Base-by-base conservation (phyloP, 2,888 invertebrate species). In the Leuctra nigra region DNA sequence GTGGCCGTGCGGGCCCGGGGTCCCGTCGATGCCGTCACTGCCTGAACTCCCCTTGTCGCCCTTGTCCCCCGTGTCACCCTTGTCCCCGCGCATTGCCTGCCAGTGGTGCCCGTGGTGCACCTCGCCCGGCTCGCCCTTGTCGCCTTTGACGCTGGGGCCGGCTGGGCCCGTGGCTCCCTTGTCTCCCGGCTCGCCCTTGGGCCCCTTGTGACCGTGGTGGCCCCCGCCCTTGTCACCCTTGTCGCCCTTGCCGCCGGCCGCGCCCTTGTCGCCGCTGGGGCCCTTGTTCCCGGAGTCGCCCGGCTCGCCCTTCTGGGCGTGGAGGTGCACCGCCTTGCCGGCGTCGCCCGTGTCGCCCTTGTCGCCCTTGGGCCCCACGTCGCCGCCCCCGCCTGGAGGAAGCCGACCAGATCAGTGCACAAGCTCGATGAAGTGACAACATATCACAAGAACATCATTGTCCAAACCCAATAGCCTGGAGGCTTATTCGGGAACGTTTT, bases 41-140 rank as follows among this genome's bases (percentile, higher is more conserved):
- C 50, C 50, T 11, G 50, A 35, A 14, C 35, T 18, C 2, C 50
- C 50, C 35, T 33, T 22, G 50, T 18, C 4, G 16, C 14, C 41
- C 18, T n/a, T 41, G 41, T 13, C 14, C 11, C 75, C 77, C 56
- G 88, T 86, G 16, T 62, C 59, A 48, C 29, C 33, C 16, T 4
- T 11, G 6, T 16, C 29, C 29, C 29, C 25, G 4, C 11, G 4
- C 41, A 11, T 11, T 14, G 9, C 20, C 16, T 29, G 14, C 29
- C n/a, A 4, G 18, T 16, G n/a, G 25, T 16, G 25, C 9, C 29
- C n/a, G n/a, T 25, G 29, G 22, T 4, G 4, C 25, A 16, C 14
- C 4, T 16, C 7, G 25, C 14, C 48, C 29, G n/a, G 14, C 14
- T 29, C 29, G 16, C 25, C 48, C 24, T 47, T 23, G 23, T 11